A percentile compares a stretch with the other conserved stretches of the same genome.
Evolutionary conservation across 2,888 invertebrate genomes (phyloP).

Genomic region (Altica lythri): DNA sequence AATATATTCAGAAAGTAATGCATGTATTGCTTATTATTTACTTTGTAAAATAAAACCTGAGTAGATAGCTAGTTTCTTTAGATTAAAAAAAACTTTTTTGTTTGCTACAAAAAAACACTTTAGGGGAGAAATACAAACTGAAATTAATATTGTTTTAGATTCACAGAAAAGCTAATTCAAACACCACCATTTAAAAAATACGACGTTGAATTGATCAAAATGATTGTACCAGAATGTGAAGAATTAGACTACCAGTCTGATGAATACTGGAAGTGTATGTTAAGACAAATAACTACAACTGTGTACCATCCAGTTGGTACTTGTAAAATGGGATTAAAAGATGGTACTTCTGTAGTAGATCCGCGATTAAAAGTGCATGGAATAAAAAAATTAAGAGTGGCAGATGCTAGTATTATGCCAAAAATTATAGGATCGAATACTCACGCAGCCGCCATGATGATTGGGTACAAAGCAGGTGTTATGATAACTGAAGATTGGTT

Average conservation of each 20-base stretch:
- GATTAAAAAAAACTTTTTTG: too few relatives aligned
- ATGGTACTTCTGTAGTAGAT: slow-evolving; percentile 58
- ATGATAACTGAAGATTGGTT: slow-evolving; percentile 55
- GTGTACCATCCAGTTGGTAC: slow-evolving; percentile 47
- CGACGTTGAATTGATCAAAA: too few relatives aligned
- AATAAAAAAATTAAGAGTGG: slow-evolving; percentile 68
- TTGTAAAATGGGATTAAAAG: slow-evolving; percentile 17
- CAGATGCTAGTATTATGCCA: slow-evolving; percentile 86
- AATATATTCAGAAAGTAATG: too few relatives aligned
- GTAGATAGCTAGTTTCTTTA: too few relatives aligned
- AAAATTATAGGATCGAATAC: slow-evolving; percentile 65
- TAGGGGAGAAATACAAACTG: too few relatives aligned
- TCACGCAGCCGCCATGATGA: slow-evolving; percentile 58
- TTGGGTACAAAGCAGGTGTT: slow-evolving; percentile 60
- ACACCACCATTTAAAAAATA: too few relatives aligned
- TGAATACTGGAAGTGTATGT: slow-evolving; percentile 61
- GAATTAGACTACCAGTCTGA: slow-evolving; percentile 53
- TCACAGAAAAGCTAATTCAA: too few relatives aligned
- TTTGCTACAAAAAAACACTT: too few relatives aligned
- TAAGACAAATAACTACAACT: slow-evolving; percentile 45
- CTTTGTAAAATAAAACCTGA: too few relatives aligned
- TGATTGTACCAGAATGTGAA: slow-evolving; percentile 59
- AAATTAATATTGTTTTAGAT: too few relatives aligned
- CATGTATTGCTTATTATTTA: too few relatives aligned
- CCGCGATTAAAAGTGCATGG: slow-evolving; percentile 69